These are phyloP conservation scores for Mimachlamys varia DNA, from an alignment of 2,888 invertebrate species.

Conservation along the genomic window DNA sequence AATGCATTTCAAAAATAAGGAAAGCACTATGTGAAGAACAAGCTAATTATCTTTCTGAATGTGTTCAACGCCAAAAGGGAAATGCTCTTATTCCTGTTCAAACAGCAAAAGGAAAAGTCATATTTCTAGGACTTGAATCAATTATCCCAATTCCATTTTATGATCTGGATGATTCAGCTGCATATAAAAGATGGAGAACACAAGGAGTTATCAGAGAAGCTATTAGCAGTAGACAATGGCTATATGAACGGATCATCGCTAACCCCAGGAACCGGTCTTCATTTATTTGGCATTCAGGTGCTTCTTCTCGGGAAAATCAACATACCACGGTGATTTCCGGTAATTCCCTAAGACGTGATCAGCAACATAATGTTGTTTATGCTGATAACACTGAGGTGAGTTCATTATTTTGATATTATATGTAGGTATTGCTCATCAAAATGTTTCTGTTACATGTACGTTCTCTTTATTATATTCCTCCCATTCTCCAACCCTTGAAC, in stretches of 20 bases:
- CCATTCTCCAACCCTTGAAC: no score
- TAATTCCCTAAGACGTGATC: no score
- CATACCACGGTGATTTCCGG: no score
- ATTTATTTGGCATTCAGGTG: no score
- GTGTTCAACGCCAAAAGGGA: background rate
- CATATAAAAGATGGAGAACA: background rate
- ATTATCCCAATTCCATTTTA: background rate
- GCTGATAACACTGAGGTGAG: no score
- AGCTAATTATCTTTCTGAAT: background rate
- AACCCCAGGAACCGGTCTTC: background rate
- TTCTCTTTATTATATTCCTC: no score
- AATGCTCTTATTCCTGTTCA: slow-evolving; percentile 1
- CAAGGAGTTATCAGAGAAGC: background rate
- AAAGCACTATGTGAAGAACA: no score
- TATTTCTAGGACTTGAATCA: background rate
- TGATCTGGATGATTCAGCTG: background rate
- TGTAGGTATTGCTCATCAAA: no score
- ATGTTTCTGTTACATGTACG: no score
- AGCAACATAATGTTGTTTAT: no score
- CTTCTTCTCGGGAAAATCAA: no score
- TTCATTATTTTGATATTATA: no score
- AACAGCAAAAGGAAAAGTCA: background rate
- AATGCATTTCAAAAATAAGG: background rate
- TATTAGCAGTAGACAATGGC: background rate
- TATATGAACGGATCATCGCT: background rate